These are phyloP conservation scores for Laticauda colubrina DNA, from an alignment of 2,113 vertebrate genomes.

Conservation along the genomic window DNA sequence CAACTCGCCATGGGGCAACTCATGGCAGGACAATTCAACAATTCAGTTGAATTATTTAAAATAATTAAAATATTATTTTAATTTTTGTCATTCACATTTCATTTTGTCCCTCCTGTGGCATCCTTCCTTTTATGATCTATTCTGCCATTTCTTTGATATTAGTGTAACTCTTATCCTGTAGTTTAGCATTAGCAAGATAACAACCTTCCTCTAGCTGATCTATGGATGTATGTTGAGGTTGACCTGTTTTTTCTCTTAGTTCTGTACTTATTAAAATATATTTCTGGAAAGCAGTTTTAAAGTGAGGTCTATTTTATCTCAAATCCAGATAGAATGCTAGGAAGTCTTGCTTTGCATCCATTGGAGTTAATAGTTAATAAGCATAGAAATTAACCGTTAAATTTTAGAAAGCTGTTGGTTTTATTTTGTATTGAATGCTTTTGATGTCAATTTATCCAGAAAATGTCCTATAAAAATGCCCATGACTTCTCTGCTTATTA, in stretches of 20 bases:
- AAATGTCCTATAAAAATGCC: neutral
- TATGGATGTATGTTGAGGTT: neutral
- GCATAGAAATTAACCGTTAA: neutral
- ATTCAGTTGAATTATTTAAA: neutral
- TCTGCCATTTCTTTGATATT: too few relatives aligned
- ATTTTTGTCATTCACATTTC: neutral
- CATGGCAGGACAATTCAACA: neutral
- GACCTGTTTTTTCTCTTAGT: neutral
- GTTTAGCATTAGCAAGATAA: neutral
- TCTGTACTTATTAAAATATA: neutral
- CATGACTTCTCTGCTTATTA: too few relatives aligned
- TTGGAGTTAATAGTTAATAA: neutral
- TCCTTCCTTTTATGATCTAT: too few relatives aligned
- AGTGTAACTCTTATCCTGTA: too few relatives aligned
- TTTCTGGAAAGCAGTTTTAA: conserved; percentile 1
- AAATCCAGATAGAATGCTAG: neutral
- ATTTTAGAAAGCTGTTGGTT: neutral
- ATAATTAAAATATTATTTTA: neutral
- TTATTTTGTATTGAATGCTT: neutral
- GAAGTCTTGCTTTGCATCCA: neutral
- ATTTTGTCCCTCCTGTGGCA: neutral
- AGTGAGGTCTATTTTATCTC: neutral
- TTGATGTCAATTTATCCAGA: neutral
- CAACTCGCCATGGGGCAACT: too few relatives aligned
- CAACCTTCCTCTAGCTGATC: neutral